Conservation (phyloP, 2,888 invertebrate species). For the Cybosia mesomella region DNA sequence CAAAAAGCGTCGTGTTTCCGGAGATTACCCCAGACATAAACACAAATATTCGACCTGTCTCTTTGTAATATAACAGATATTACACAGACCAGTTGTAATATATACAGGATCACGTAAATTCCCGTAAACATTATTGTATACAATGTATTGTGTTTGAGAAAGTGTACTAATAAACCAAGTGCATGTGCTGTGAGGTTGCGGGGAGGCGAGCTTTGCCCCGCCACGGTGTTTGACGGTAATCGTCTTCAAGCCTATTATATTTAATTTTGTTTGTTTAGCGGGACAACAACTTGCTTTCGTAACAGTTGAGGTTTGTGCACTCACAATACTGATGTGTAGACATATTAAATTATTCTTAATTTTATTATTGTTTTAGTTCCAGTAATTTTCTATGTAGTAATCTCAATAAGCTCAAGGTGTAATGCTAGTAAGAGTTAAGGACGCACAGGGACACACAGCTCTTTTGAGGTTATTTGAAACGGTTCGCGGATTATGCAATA, state of each 20-base stretch:
- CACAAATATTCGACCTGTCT: no score
- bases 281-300: neutral
- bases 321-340: slow-evolving; percentile 2
- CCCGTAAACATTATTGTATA: neutral
- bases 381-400: neutral
- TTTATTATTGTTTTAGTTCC: slow-evolving; percentile 6
- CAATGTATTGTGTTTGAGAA: slow-evolving; percentile 7
- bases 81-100: no score
- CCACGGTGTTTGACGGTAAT: neutral
- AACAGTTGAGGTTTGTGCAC: neutral
- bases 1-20: no score
- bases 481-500: neutral
- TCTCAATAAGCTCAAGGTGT: neutral
- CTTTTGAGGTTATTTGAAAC: no score
- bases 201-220: neutral
- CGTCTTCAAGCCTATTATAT: slow-evolving; percentile 16
- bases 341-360: slow-evolving; percentile 5
- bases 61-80: no score
- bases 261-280: slow-evolving; percentile 13
- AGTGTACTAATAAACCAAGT: slow-evolving; percentile 1
- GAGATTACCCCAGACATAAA: no score
- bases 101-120: neutral
- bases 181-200: neutral
- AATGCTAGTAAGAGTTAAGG: neutral
- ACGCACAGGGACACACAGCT: neutral